Base-by-base conservation (phyloP, 2,888 invertebrate species). In the Caenorhabditis becei region DNA sequence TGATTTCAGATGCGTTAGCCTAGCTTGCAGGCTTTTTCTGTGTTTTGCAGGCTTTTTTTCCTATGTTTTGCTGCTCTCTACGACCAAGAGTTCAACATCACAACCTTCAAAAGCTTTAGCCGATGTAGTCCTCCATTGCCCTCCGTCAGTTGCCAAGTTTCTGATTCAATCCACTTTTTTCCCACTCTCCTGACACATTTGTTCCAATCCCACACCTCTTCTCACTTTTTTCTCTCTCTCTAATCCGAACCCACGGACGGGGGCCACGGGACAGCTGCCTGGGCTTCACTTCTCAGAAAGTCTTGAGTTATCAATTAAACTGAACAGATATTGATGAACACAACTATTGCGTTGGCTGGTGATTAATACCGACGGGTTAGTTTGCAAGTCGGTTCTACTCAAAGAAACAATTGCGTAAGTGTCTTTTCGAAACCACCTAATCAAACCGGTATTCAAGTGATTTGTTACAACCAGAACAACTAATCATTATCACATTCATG, bases 301-400 rank as follows among this genome's bases (percentile, higher is more conserved):
- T 59, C 32, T 49, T 66, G 66, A 61, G 41, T 41, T 66, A 61
- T 75, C 61, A 75, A 66, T 66, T 75, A 75, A 75, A 66, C 66
- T 75, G 59, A 59, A 75, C 66, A 75, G 75, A 75, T 66, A 75
- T 44, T 35, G 18, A 11, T 49, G 74, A 75, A 75, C 75, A 66
- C 66, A 32, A 41, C 53, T 47, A 37, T 59, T 41, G 37, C n/a
- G 18, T 35, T 41, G n/a, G 37, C 16, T 28, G 24, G 47, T 37
- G 28, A 62, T 62, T 51, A 53, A 63, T 35, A 44, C 44, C 23
- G 56, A 28, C 49, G 41, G 16, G 14, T 47, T 37, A 47, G 51
- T 41, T 58, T 47, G 53, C 20, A 41, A 41, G 14, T 14, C 18
- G 41, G n/a, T 37, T 47, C 32, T 54, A 24, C 47, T 65, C 35